Base-by-base conservation (phyloP, 2,113 vertebrate genomes). In the Chloroceryle aenea region DNA sequence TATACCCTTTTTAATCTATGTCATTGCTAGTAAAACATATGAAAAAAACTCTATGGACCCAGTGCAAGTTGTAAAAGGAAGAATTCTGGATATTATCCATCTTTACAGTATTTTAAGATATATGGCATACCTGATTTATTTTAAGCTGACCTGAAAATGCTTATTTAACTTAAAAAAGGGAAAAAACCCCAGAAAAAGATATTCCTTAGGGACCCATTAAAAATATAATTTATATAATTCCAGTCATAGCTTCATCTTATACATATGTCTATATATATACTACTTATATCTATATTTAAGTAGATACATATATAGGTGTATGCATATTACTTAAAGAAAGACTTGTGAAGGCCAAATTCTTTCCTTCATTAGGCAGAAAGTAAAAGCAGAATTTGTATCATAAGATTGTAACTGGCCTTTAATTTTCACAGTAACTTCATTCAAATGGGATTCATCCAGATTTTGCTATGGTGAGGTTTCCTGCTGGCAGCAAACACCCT, bases 171-270 rank as follows among this genome's bases (percentile, higher is more conserved):
- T 62, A 43, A 66, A n/a, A 47, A 25, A 47, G 40, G 52, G 63
- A 40, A 55, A 42, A 36, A 43, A n/a, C n/a, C n/a, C n/a, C n/a
- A n/a, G 16, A 32, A 32, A 12, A 43, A 36, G 79, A 21, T 21
- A 68, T 68, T n/a, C 84, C 68, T 72, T 17, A 68, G 56, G 48
- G 92, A 90, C 18, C 47, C 42, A 79, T 94, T 96, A 94, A 89
- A 95, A 75, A 19, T 6, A 8, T n/a, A 86, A 86, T 42, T 93
- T 89, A 79, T 16, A 69, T 66, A 61, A 95, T 83, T 91, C 32
- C 30, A 84, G 53, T 80, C 16, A 52, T 64, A 34, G 50, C n/a
- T 80, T 89, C 7, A 47, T 48, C 6, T 94, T 56, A 64, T 34
- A 89, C 6, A 30, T 13, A 8, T 9, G 30, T 19, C 11, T 90